Percentiles rank a stretch among this genome's conserved stretches.
Conservation (phyloP, 2,113 vertebrate genomes). For the Prunella fulvescens region DNA sequence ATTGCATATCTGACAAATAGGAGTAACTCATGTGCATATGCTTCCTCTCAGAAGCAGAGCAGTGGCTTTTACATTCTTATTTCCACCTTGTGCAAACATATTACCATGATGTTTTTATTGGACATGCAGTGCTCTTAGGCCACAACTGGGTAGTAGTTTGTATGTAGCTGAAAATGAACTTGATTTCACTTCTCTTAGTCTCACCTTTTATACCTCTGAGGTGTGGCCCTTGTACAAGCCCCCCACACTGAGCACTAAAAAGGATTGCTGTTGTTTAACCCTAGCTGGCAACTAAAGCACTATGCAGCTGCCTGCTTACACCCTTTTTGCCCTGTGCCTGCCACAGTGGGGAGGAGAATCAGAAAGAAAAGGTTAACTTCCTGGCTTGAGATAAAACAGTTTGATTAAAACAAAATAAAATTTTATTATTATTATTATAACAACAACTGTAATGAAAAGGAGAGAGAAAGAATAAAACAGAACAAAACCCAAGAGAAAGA, state of each 20-base stretch:
- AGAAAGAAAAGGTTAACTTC: neutral
- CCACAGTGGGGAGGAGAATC: neutral
- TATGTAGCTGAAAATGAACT: neutral
- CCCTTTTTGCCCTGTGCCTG: neutral
- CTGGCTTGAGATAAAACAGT: neutral
- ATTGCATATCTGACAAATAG: neutral
- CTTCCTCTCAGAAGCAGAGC: neutral
- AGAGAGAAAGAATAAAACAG: neutral
- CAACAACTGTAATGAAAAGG: neutral
- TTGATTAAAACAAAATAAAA: neutral
- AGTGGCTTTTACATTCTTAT: neutral
- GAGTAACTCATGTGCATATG: neutral
- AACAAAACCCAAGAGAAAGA: neutral
- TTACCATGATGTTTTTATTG: neutral
- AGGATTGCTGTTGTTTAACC: neutral
- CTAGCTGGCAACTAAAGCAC: neutral
- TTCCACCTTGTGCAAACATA: neutral
- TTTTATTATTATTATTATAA: neutral
- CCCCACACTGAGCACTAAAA: neutral
- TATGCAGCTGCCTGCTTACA: neutral
- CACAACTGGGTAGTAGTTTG: neutral
- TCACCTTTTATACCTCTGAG: neutral
- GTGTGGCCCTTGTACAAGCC: fast-evolving
- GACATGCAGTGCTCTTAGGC: neutral
- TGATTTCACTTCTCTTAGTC: neutral